Base-by-base conservation (phyloP, 2,888 invertebrate genomes). In the Acronicta alni region DNA sequence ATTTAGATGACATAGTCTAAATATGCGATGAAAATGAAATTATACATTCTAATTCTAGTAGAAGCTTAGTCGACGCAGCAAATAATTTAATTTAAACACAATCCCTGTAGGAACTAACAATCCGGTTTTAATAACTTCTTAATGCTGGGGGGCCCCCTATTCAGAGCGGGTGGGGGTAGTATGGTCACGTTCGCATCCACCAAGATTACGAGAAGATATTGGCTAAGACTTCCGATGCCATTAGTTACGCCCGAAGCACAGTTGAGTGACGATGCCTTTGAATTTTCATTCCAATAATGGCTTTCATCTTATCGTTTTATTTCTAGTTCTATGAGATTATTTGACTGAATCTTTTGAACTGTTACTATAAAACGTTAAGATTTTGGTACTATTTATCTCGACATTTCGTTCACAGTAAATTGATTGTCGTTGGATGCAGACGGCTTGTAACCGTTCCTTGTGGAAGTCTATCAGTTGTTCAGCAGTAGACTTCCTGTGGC, bases 171-270 rank as follows among this genome's bases (percentile, higher is more conserved):
- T 9, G 12, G 9, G 17, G n/a, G 10, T 16, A 37, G 17, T 39
- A 51, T 57, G 56, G 62, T 74, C 78, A 75, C 66, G 78, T 77
- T 54, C 63, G 42, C 30, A 59, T 53, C 61, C 41, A 58, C 56
- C 15, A 52, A 69, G 64, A 76, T 76, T 75, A 72, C 66, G 41
- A 20, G 38, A 56, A 72, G 75, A 72, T 77, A 78, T 78, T 65
- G 62, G 60, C 58, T 49, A 53, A 64, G 65, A 64, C 52, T 74
- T 43, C 63, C 57, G 63, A 69, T 59, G 45, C 20, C 41, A 63
- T 69, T 57, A 64, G 57, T 43, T 49, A 59, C 35, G 57, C 61
- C 53, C 17, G 42, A 51, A 56, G 59, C 41, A 47, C 54, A 57
- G 55, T 61, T 46, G 39, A 60, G 20, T 23, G 47, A 20, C 16